Evolutionary conservation across 2,888 invertebrate species (phyloP).

Genomic region (Herminia tarsipennalis): DNA sequence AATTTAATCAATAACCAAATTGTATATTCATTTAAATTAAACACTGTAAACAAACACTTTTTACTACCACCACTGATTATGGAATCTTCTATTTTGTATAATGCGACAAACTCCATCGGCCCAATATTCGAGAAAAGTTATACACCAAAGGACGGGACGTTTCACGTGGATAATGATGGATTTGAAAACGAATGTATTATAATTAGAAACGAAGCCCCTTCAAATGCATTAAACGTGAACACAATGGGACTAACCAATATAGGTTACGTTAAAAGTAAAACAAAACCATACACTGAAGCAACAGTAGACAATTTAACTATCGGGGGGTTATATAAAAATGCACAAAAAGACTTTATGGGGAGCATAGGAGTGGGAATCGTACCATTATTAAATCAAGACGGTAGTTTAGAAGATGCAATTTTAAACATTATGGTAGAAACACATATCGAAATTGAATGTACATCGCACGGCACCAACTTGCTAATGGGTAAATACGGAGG

Average conservation of each 20-base stretch:
- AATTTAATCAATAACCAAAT: background rate
- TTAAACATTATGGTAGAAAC: conserved; percentile 24
- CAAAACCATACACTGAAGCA: background rate
- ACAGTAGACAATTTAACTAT: conserved; percentile 7
- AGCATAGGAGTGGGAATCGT: conserved; percentile 17
- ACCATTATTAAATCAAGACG: conserved; percentile 22
- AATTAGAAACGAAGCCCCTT: background rate
- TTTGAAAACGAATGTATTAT: background rate
- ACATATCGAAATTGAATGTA: conserved; percentile 17
- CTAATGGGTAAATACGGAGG: conserved; percentile 1
- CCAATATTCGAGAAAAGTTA: conserved; percentile 10
- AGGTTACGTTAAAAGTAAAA: background rate
- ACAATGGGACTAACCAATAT: too few species aligned
- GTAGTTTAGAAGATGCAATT: conserved; percentile 20
- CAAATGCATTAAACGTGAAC: background rate
- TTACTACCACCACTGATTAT: background rate
- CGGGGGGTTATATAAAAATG: background rate
- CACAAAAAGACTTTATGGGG: conserved; percentile 1
- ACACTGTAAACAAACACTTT: background rate
- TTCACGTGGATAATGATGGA: background rate
- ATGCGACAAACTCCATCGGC: conserved; percentile 10
- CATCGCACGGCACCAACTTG: conserved; percentile 11
- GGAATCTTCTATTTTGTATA: conserved; percentile 1
- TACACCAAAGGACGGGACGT: background rate
- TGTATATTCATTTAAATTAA: background rate